phyloP scores from a whole-genome alignment of 1,140 invertebrate species.

The Carposina sasakii region DNA sequence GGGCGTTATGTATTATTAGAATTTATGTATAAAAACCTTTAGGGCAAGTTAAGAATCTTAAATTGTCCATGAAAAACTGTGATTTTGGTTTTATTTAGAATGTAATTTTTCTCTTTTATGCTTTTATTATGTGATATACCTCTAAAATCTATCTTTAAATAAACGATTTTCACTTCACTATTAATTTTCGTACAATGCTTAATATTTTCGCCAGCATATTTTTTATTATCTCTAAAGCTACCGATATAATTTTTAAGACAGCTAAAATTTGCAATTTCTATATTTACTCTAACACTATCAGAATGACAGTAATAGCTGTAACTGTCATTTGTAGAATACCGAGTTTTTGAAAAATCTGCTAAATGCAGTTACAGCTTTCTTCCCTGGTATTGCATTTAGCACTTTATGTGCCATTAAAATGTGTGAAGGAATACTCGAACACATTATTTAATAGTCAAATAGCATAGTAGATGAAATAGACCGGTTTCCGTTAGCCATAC shows the following conservation, averaged over 20 bases:
- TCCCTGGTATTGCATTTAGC: neutral
- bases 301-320: too few relatives aligned
- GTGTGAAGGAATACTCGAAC: neutral
- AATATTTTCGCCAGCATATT: too few relatives aligned
- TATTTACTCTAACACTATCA: too few relatives aligned
- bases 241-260: too few relatives aligned
- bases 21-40: constrained; percentile 60
- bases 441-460: too few relatives aligned
- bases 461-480: too few relatives aligned
- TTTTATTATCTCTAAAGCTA: too few relatives aligned
- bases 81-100: constrained; percentile 70
- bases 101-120: constrained; percentile 54
- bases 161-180: neutral
- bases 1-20: constrained; percentile 51
- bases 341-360: too few relatives aligned
- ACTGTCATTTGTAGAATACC: too few relatives aligned
- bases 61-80: constrained; percentile 62
- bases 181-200: neutral
- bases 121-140: constrained; percentile 67
- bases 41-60: constrained; percentile 53
- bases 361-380: neutral
- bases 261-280: too few relatives aligned
- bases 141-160: neutral
- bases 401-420: neutral
- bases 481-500: too few relatives aligned